A percentile compares a stretch with the other conserved stretches of the same genome.
Evolutionary conservation across 2,888 invertebrate species (phyloP).

Genomic region (Tetragonisca angustula): DNA sequence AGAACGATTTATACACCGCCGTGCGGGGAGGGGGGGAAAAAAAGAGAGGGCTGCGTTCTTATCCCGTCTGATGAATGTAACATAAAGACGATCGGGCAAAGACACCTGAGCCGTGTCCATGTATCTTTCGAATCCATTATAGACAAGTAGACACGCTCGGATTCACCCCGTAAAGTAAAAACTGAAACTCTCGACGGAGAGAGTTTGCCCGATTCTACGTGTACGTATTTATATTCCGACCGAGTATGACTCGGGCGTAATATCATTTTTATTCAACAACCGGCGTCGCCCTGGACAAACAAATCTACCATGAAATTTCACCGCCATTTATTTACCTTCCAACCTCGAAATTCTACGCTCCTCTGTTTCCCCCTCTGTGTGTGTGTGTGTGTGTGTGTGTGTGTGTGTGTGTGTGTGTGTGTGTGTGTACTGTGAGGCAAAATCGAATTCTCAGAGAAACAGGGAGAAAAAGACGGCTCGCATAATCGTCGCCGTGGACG

Average conservation of each 20-base stretch:
- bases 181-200: neutral
- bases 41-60: neutral
- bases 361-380: neutral
- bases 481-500: conserved; percentile 8
- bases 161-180: neutral
- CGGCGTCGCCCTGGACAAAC: too few species aligned
- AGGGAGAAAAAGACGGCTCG: neutral
- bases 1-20: neutral
- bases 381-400: too few species aligned
- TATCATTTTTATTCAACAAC: neutral
- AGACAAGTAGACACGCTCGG: neutral
- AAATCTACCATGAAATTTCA: neutral
- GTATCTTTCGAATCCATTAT: neutral
- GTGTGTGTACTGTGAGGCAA: neutral
- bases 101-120: conserved; percentile 17
- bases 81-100: neutral
- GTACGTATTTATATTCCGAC: too few species aligned
- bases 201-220: too few species aligned
- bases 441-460: neutral
- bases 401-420: too few species aligned
- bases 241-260: neutral
- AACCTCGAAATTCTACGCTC: neutral
- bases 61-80: conserved; percentile 9
- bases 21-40: fast-evolving
- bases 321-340: neutral